Evolutionary conservation across 2,888 invertebrate species (phyloP), one percentile per base, ranked within the genome.

Genomic region (Phasia obesa): DNA sequence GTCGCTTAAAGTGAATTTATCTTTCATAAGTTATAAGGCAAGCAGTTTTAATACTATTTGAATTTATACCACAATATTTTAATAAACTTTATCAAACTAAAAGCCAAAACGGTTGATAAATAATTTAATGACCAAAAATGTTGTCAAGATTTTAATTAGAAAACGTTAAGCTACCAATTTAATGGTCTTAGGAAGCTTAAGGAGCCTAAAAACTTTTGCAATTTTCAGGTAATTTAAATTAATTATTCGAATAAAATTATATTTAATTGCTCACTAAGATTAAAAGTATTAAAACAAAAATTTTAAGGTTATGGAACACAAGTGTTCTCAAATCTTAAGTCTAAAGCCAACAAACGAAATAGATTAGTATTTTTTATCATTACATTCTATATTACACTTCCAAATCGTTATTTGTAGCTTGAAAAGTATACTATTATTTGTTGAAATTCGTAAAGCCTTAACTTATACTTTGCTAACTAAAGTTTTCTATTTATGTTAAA

Each of bases 361-460:
- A 11, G 11, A 35, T 35, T 11, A 35, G 11, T 35, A 11, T 35
- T 3, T 35, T 11, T 11, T 11, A 35, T 9, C 31, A 31, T n/a
- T n/a, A n/a, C n/a, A n/a, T n/a, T n/a, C n/a, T n/a, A n/a, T n/a
- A n/a, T n/a, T n/a, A 31, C 13, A 11, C 13, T 11, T 44, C 42
- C 5, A 21, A n/a, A n/a, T n/a, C n/a, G n/a, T n/a, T n/a, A n/a
- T n/a, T n/a, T n/a, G n/a, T n/a, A n/a, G n/a, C n/a, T n/a, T n/a
- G n/a, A n/a, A 59, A 74, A 62, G 27, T 69, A 65, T 80, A 21
- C 67, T 55, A 44, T 21, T 6, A 31, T 64, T 49, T 35, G 5
- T 38, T 11, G 25, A 15, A 9, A 47, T 49, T 2, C 27, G 9
- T 7, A 17, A 1, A 7, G 13, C 59, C 60, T 62, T 19, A 42